A percentile compares a stretch with the other conserved stretches of the same genome.
phyloP scores from a whole-genome alignment of 2,113 vertebrate species.

The Galbula dea region DNA sequence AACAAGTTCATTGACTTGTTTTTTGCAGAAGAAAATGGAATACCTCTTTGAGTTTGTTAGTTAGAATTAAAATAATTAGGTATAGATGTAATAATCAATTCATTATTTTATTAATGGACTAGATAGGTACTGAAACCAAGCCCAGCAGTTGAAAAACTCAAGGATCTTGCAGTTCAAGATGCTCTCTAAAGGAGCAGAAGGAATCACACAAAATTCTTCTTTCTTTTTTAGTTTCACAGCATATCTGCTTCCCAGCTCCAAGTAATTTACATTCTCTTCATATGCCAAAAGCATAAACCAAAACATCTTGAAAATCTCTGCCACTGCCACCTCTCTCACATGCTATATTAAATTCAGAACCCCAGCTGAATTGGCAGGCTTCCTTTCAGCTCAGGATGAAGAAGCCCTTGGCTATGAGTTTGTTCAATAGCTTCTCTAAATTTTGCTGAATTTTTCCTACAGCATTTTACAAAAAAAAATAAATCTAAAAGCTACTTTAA shows the following conservation, averaged over 20 bases:
- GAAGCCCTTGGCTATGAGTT: not conserved
- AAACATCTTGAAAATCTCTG: constrained; percentile 76
- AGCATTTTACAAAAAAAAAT: not conserved
- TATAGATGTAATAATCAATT: too few relatives aligned
- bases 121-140: not conserved
- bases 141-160: constrained; percentile 29
- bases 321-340: constrained; percentile 69
- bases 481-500: not conserved
- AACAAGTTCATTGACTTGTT: not conserved
- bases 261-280: constrained; percentile 72
- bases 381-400: constrained; percentile 17
- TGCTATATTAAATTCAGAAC: constrained; percentile 69
- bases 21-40: not conserved
- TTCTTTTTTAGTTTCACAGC: constrained; percentile 58
- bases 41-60: not conserved
- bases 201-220: not conserved
- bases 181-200: constrained; percentile 38
- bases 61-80: too few relatives aligned
- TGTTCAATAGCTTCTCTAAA: not conserved
- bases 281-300: constrained; percentile 75
- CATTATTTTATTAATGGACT: constrained; percentile 48
- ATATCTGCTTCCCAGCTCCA: constrained; percentile 70
- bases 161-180: constrained; percentile 55
- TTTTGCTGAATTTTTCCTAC: not conserved
- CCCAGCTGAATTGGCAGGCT: not conserved